Percentiles rank a stretch among this genome's conserved stretches.
These are phyloP conservation scores for Saguinus oedipus DNA, from an alignment of 2,797 vertebrate species.

Conservation along the genomic window DNA sequence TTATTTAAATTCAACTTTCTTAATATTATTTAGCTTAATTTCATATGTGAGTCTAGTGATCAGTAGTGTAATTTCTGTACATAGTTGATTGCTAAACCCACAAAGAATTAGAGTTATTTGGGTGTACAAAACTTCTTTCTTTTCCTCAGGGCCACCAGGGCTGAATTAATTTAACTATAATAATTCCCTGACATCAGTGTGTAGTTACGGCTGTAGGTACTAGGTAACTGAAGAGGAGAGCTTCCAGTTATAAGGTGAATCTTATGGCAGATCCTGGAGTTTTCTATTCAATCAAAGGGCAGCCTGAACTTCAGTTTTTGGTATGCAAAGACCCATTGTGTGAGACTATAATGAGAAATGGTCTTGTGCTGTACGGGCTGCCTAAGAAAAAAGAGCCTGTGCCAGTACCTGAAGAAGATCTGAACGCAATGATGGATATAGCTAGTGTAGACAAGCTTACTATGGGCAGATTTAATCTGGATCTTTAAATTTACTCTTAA, in stretches of 20 bases:
- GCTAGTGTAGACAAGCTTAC: not conserved
- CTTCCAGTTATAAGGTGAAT: not conserved
- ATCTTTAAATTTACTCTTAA: not conserved
- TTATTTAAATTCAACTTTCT: conserved; percentile 20
- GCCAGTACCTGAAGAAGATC: not conserved
- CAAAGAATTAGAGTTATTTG: not conserved
- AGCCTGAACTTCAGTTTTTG: not conserved
- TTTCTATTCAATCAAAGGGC: not conserved
- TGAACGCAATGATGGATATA: not conserved
- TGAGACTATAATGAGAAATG: not conserved
- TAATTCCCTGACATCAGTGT: not conserved
- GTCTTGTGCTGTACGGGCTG: not conserved
- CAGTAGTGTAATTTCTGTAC: not conserved
- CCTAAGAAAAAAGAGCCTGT: not conserved
- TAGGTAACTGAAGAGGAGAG: not conserved
- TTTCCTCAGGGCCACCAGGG: not conserved
- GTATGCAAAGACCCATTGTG: not conserved
- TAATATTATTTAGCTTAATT: conserved; percentile 19
- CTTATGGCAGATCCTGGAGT: not conserved
- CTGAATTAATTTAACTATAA: not conserved
- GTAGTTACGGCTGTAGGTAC: not conserved
- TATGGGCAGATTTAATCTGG: not conserved
- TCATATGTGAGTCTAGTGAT: not conserved
- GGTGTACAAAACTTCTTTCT: not conserved
- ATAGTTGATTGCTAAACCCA: not conserved